Evolutionary conservation across 2,888 invertebrate genomes (phyloP).

Genomic region (Seladonia tumulorum): DNA sequence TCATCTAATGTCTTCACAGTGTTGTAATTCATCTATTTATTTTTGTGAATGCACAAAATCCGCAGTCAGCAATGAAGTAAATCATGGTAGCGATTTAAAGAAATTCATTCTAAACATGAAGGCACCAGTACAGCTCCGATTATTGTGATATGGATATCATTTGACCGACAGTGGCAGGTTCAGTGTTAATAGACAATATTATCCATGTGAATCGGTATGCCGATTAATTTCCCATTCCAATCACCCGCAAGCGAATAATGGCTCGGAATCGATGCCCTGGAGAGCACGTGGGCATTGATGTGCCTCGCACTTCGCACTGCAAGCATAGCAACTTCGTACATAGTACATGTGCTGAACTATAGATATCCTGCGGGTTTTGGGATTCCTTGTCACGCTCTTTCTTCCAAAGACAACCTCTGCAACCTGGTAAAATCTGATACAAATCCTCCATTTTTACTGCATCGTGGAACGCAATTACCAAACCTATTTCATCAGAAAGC

Average conservation of each 20-base stretch:
- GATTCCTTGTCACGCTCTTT: not conserved
- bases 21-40: too few relatives aligned
- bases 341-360: not conserved
- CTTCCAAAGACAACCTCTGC: not conserved
- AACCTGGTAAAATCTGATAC: not conserved
- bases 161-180: not conserved
- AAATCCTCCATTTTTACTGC: not conserved
- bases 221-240: constrained; percentile 5
- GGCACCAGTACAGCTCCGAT: not conserved
- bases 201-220: not conserved
- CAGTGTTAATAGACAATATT: constrained; percentile 19
- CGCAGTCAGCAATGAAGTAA: too few relatives aligned
- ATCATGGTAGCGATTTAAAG: not conserved
- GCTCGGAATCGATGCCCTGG: not conserved
- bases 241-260: not conserved
- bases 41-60: too few relatives aligned
- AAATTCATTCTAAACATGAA: not conserved
- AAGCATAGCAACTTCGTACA: not conserved
- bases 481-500: too few relatives aligned
- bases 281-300: constrained; percentile 40
- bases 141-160: not conserved
- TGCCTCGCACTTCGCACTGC: not conserved
- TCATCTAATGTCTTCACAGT: too few relatives aligned
- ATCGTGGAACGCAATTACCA: not conserved
- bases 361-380: not conserved